Conservation (phyloP, 2,113 vertebrate species). For the Cyprinodon variegatus region DNA sequence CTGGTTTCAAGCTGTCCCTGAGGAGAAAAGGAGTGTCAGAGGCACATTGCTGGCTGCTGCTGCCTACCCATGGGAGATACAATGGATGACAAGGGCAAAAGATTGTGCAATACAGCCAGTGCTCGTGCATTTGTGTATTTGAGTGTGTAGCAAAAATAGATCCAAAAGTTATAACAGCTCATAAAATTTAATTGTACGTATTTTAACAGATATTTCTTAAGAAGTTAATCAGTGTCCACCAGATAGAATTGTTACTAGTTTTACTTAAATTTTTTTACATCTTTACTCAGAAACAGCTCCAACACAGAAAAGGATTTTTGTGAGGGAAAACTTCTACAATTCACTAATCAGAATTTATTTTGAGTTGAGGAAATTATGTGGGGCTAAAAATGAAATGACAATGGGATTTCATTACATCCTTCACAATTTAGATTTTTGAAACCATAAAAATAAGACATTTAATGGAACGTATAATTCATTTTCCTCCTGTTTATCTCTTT, state of each 20-base stretch:
- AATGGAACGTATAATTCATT: background rate
- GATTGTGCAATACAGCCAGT: constrained; percentile 30
- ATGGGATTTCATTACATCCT: no score
- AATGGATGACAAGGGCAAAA: constrained; percentile 54
- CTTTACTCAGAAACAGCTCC: background rate
- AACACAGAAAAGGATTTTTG: background rate
- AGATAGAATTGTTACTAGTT: background rate
- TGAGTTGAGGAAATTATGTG: background rate
- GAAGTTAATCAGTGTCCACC: background rate
- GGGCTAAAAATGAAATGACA: no score
- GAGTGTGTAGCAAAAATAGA: background rate
- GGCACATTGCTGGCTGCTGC: constrained; percentile 29
- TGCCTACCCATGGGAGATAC: constrained; percentile 66
- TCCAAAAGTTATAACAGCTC: no score
- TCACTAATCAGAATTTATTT: background rate
- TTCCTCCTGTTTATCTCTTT: background rate
- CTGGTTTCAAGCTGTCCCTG: constrained; percentile 74
- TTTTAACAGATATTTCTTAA: background rate
- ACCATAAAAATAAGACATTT: background rate
- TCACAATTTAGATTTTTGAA: no score
- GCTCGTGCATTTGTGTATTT: constrained; percentile 21
- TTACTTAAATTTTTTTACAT: background rate
- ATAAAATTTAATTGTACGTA: background rate
- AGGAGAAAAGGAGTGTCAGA: constrained; percentile 66
- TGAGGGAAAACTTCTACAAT: background rate